A percentile compares a stretch with the other conserved stretches of the same genome.
Conservation (phyloP, 2,888 invertebrate species). For the Steromphala cineraria region DNA sequence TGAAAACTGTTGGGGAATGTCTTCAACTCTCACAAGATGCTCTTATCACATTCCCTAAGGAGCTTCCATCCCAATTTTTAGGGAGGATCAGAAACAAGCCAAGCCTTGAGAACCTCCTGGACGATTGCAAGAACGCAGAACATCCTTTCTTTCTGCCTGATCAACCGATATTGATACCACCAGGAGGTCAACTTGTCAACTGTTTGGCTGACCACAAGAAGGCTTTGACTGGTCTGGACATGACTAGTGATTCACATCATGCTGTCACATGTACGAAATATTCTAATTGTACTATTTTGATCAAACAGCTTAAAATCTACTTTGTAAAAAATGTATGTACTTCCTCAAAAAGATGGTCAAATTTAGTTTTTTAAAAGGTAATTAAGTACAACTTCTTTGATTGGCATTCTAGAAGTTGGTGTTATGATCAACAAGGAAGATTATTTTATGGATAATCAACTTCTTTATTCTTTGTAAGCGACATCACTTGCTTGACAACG, state of each 20-base stretch:
- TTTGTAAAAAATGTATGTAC: too few species aligned
- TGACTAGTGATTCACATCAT: conserved; percentile 48
- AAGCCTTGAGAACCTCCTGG: conserved; percentile 34
- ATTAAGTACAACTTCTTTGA: too few species aligned
- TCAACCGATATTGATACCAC: conserved; percentile 48
- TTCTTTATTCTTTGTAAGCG: too few species aligned
- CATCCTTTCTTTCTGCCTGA: conserved; percentile 50
- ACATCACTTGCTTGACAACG: too few species aligned
- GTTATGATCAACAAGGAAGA: too few species aligned
- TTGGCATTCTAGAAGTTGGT: too few species aligned
- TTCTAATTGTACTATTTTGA: neutral
- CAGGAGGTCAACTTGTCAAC: conserved; percentile 63
- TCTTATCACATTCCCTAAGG: conserved; percentile 43
- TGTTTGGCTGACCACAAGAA: conserved; percentile 58
- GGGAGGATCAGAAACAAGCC: conserved; percentile 40
- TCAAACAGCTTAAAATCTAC: too few species aligned
- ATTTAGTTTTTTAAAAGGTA: too few species aligned
- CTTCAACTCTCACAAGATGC: conserved; percentile 61
- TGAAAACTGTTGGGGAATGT: conserved; percentile 46
- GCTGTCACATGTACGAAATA: conserved; percentile 56
- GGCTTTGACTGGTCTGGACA: conserved; percentile 52
- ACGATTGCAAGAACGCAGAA: conserved; percentile 43
- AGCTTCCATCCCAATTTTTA: conserved; percentile 48
- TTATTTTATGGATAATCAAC: too few species aligned
- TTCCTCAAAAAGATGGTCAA: too few species aligned